phyloP scores from a whole-genome alignment of 2,113 vertebrate species.

The Mystacornis crossleyi region DNA sequence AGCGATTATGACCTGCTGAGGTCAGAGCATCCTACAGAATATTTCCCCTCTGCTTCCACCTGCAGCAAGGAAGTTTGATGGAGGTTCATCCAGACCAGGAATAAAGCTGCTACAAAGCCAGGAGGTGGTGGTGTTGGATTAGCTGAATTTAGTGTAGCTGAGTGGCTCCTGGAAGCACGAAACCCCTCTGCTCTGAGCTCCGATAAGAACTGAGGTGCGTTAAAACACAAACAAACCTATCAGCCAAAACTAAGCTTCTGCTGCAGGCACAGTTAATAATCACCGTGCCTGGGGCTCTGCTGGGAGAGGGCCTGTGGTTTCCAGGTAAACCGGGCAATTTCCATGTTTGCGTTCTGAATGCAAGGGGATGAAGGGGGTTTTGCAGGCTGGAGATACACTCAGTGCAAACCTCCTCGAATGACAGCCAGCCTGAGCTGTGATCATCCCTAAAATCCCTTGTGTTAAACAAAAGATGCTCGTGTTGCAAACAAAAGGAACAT shows the following conservation, averaged over 20 bases:
- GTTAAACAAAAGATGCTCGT: not conserved
- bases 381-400: not conserved
- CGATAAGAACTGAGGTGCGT: not conserved
- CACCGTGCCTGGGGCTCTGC: not conserved
- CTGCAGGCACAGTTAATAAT: not conserved
- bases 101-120: not conserved
- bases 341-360: not conserved
- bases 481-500: not conserved
- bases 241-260: not conserved
- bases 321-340: not conserved
- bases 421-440: not conserved
- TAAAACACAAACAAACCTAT: not conserved
- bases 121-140: constrained; percentile 61
- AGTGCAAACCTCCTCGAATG: not conserved
- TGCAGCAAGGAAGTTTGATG: not conserved
- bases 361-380: not conserved
- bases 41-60: not conserved
- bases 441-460: rapidly evolving
- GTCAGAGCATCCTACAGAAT: not conserved
- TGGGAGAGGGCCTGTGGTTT: not conserved
- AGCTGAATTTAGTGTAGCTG: not conserved
- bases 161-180: not conserved
- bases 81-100: not conserved
- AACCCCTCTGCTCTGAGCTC: not conserved
- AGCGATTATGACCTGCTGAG: not conserved